Evolutionary conservation across 2,797 vertebrate genomes (phyloP).

Genomic region (Neosalanx taihuensis): DNA sequence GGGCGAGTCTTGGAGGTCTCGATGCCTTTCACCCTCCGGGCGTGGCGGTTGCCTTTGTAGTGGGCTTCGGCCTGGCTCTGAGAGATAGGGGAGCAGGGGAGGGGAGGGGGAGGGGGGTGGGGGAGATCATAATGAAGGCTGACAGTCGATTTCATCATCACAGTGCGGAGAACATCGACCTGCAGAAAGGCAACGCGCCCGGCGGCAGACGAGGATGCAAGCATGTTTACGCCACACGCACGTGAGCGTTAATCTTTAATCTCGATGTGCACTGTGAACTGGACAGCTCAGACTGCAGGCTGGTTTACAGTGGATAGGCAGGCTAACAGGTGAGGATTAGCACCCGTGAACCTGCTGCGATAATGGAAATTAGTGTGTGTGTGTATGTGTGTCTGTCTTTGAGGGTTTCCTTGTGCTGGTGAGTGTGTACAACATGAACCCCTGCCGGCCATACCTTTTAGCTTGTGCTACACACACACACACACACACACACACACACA

Average conservation of each 20-base stretch:
- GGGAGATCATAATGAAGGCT: constrained; percentile 8
- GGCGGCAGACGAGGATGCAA: neutral
- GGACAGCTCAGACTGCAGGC: neutral
- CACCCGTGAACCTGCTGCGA: neutral
- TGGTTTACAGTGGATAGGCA: neutral
- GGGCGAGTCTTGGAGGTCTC: constrained; percentile 88
- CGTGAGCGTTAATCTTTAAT: neutral
- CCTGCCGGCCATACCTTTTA: no score
- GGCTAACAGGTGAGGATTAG: neutral
- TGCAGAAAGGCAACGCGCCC: neutral
- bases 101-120: constrained; percentile 5
- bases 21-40: constrained; percentile 90
- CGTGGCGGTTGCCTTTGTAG: constrained; percentile 93
- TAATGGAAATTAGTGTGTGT: neutral
- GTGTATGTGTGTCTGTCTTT: neutral
- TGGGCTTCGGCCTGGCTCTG: constrained; percentile 94
- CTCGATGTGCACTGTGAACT: constrained; percentile 8
- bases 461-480: no score
- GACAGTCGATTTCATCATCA: constrained; percentile 42
- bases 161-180: neutral
- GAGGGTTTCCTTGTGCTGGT: neutral
- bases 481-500: no score
- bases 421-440: neutral
- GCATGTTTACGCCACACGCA: constrained; percentile 8
- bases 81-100: constrained; percentile 18